Base-by-base conservation (phyloP, 2,888 invertebrate species). In the Melanophora roralis region DNA sequence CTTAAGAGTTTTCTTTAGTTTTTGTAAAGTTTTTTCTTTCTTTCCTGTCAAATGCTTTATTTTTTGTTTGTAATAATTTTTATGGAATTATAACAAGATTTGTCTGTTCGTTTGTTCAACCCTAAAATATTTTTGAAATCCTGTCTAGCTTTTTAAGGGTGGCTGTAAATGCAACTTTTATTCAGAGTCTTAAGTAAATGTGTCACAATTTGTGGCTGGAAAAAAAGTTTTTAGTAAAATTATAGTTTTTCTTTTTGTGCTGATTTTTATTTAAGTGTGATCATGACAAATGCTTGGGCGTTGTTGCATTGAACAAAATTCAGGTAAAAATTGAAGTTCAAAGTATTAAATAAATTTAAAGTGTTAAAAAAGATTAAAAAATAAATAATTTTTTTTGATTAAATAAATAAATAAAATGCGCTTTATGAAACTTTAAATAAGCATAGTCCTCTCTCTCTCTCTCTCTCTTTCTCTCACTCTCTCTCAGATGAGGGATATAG, bases 191-290 rank as follows among this genome's bases (percentile, higher is more conserved):
- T n/a, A 40, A 32, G 19, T 60, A 55, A 62, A 51, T 38, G 9
- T 77, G 57, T 78, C 40, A 78, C 62, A 73, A 57, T 64, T 73
- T 73, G 43, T 51, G 43, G 19, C 45, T 45, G 62, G 32, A 62
- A 43, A 49, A 60, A 40, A 62, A 68, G 40, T 45, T 9, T 36
- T n/a, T 3, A 0, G n/a, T 1, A 40, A 14, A 27, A 53, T 47
- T 21, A 65, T 65, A 64, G 49, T 67, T 67, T 55, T 47, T 6
- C 9, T 43, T n/a, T 57, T 9, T 4, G 5, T 4, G 2, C 5
- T 43, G n/a, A 4, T 32, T 6, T 19, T n/a, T 5, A 5, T 34
- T 16, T 59, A 14, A 4, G 59, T 59, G 45, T 62, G 47, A 62
- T 49, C 47, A 57, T 64, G 60, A 47, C 53, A 57, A 78, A 78